phyloP scores from a whole-genome alignment of 2,113 vertebrate species.

The Gnathochromis pfefferi region DNA sequence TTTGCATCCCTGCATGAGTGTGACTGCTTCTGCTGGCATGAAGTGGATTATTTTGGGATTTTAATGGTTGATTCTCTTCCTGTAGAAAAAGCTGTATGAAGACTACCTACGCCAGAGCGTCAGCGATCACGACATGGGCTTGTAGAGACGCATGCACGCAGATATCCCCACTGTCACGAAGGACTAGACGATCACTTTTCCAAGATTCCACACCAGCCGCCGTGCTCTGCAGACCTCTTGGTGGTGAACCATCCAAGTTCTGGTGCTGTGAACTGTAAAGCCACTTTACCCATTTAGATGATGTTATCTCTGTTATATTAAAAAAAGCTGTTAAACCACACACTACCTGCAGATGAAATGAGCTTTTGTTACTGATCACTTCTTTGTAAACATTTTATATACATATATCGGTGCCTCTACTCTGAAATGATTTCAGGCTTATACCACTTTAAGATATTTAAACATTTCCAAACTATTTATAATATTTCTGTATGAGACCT shows the following conservation, averaged over 20 bases:
- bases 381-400: not conserved
- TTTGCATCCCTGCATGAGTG: not conserved
- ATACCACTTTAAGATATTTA: constrained; percentile 37
- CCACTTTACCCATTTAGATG: not conserved
- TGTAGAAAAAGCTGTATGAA: constrained; percentile 76
- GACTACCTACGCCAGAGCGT: constrained; percentile 80
- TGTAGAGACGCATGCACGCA: not conserved
- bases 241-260: not conserved
- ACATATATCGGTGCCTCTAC: constrained; percentile 8
- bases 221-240: not conserved
- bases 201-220: not conserved
- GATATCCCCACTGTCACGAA: not conserved
- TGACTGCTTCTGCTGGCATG: not conserved
- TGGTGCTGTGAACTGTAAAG: not conserved
- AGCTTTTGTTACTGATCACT: constrained; percentile 1
- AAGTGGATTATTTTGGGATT: not conserved
- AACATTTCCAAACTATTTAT: constrained; percentile 39
- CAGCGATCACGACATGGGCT: constrained; percentile 75
- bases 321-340: not conserved
- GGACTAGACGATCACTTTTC: not conserved
- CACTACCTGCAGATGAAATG: not conserved
- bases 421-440: not conserved
- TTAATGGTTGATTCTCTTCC: not conserved
- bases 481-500: not conserved
- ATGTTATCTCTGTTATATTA: not conserved